Base-by-base conservation (phyloP, 2,113 vertebrate genomes). In the Capreolus pygargus region DNA sequence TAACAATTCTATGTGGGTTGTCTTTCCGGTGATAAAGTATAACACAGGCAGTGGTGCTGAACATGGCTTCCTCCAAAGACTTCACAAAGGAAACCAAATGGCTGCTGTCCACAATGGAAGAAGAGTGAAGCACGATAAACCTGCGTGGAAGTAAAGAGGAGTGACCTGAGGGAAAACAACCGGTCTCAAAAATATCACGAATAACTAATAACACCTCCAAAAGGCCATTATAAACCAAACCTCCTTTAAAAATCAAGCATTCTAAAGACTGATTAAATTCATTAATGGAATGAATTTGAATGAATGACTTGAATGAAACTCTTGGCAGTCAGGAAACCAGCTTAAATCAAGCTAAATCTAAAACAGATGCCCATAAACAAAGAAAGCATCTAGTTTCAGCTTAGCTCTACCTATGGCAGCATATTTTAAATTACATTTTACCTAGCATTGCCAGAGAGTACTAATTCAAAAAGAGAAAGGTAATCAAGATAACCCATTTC, bases 61-160 rank as follows among this genome's bases (percentile, higher is more conserved):
- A 23, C 17, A 98, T 96, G 14, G 98, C 98, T 91, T 99, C 98
- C 98, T 99, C 99, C 95, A 99, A 95, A 93, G 98, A 98, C 87
- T 99, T 98, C 45, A 98, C 98, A 97, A 99, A 99, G 55, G 98
- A 98, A 83, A 98, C 57, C 84, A 99, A 98, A 3, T 97, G 97
- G 0, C 54, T 94, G 0, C 98, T 98, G 96, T 98, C 99, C 98
- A 99, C 96, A 0, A 95, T 58, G 33, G 98, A 99, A 7, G 98
- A 99, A 61, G 99, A 98, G 7, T 98, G 98, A 28, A 99, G 52
- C 28, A 99, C 98, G 12, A 99, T 98, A 84, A 99, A 99, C 17
- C 99, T 99, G 98, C 36, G 54, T 54, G 36, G n/a, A 58, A 86
- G n/a, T 52, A 74, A 36, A 67, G 78, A 93, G 27, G 39, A 15